Evolutionary conservation across 2,888 invertebrate species (phyloP).

Genomic region (Rhogogaster chlorosoma): DNA sequence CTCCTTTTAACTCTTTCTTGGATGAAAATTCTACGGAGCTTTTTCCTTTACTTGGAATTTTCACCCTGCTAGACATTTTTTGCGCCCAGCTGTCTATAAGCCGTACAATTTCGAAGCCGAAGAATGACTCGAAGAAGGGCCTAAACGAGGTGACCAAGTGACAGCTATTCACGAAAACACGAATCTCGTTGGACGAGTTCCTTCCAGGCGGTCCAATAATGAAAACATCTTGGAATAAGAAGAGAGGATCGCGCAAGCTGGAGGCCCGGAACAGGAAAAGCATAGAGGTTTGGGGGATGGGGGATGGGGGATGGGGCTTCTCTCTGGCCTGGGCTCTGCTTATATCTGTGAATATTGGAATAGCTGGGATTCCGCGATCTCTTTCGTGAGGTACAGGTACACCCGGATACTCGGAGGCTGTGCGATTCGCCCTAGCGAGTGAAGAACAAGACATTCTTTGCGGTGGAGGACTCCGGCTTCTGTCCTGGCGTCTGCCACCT

Average conservation of each 20-base stretch:
- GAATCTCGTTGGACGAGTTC: not conserved
- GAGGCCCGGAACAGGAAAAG: slow-evolving; percentile 34
- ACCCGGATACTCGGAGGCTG: slow-evolving; percentile 60
- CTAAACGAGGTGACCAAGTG: not conserved
- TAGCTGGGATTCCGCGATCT: slow-evolving; percentile 68
- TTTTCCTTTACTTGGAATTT: not conserved
- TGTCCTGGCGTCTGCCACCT: slow-evolving; percentile 45
- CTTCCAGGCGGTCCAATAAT: slow-evolving; percentile 56
- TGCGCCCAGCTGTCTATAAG: not conserved
- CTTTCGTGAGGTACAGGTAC: slow-evolving; percentile 53
- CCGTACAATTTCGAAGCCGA: not conserved
- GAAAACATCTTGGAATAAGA: slow-evolving; percentile 60
- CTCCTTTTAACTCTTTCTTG: not conserved
- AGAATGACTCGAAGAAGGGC: not conserved
- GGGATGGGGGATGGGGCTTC: slow-evolving; percentile 34
- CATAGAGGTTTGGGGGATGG: slow-evolving; percentile 40
- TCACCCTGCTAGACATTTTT: not conserved
- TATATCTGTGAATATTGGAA: slow-evolving; percentile 73
- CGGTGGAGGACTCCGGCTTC: slow-evolving; percentile 54
- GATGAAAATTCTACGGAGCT: not conserved
- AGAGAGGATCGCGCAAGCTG: slow-evolving; percentile 41
- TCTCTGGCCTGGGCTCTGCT: slow-evolving; percentile 50
- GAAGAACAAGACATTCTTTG: slow-evolving; percentile 70
- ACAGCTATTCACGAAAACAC: slow-evolving; percentile 34
- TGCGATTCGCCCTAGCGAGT: slow-evolving; percentile 58